Conservation (phyloP, 1,140 invertebrate species). For the Drosophila nebulosa region DNA sequence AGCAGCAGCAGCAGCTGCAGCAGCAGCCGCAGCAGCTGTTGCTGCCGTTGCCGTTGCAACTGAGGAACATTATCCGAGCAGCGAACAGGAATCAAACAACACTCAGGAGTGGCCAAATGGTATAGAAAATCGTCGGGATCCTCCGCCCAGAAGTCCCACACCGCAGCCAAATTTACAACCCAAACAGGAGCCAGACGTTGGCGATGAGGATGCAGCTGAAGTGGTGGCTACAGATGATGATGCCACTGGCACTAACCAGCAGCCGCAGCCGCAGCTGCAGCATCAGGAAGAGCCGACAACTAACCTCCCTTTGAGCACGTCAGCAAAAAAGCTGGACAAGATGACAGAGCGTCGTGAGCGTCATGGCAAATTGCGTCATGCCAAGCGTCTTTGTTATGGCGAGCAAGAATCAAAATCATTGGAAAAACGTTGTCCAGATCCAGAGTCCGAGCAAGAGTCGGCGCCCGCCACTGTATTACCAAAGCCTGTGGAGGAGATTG, state of each 20-base stretch:
- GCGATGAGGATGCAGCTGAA: constrained; percentile 23
- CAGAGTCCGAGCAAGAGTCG: background rate
- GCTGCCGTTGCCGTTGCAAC: constrained; percentile 11
- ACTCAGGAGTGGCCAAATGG: constrained; percentile 33
- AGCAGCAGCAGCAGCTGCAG: constrained; percentile 35
- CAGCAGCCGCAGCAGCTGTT: constrained; percentile 33
- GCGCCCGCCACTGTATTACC: constrained; percentile 26
- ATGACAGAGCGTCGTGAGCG: constrained; percentile 51
- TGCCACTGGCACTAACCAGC: too few relatives aligned
- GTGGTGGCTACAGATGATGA: background rate
- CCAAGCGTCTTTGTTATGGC: constrained; percentile 39
- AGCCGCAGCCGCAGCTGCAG: background rate
- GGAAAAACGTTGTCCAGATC: constrained; percentile 11
- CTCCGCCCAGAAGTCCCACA: constrained; percentile 23
- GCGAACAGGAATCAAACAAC: constrained; percentile 8
- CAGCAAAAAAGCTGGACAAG: constrained; percentile 48
- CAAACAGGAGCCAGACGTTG: constrained; percentile 28
- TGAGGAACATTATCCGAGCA: background rate
- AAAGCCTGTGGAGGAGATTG: constrained; percentile 72
- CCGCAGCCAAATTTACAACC: background rate
- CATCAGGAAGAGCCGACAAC: background rate
- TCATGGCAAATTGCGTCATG: constrained; percentile 62
- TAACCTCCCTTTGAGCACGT: background rate
- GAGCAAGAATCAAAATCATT: constrained; percentile 32
- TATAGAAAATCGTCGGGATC: background rate